phyloP scores from a whole-genome alignment of 2,888 invertebrate genomes.

The Drosophila leonis region DNA sequence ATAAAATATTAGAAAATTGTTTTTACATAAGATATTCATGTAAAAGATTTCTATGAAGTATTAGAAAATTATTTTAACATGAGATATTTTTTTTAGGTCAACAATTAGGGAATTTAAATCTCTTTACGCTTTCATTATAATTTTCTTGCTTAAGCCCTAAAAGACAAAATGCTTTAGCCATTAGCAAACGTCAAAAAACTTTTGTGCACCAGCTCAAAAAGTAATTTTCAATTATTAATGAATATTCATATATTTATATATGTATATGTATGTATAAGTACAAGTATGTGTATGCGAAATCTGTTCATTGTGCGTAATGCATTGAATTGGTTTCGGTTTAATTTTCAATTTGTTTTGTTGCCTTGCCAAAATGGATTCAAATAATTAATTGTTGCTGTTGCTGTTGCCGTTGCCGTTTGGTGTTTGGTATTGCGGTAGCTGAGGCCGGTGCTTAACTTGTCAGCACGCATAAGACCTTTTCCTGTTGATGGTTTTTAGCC shows the following conservation, averaged over 20 bases:
- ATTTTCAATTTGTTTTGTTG: conserved; percentile 26
- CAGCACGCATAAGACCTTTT: conserved; percentile 61
- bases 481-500: conserved; percentile 46
- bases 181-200: not conserved
- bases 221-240: conserved; percentile 18
- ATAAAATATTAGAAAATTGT: not conserved
- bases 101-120: too few species aligned
- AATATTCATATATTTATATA: not conserved
- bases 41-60: too few species aligned
- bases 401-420: conserved; percentile 22
- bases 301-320: not conserved
- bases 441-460: conserved; percentile 68
- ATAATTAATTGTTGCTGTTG: conserved; percentile 67
- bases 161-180: not conserved
- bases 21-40: too few species aligned
- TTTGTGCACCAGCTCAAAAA: not conserved
- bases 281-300: not conserved
- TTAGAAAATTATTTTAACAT: too few species aligned
- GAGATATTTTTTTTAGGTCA: too few species aligned
- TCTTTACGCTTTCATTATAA: too few species aligned
- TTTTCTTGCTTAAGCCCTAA: too few species aligned
- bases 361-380: conserved; percentile 32
- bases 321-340: conserved; percentile 19
- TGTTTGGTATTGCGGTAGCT: conserved; percentile 18
- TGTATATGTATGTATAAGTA: not conserved